Base-by-base conservation (phyloP, 2,888 invertebrate species). In the Onthophagus sagittarius region DNA sequence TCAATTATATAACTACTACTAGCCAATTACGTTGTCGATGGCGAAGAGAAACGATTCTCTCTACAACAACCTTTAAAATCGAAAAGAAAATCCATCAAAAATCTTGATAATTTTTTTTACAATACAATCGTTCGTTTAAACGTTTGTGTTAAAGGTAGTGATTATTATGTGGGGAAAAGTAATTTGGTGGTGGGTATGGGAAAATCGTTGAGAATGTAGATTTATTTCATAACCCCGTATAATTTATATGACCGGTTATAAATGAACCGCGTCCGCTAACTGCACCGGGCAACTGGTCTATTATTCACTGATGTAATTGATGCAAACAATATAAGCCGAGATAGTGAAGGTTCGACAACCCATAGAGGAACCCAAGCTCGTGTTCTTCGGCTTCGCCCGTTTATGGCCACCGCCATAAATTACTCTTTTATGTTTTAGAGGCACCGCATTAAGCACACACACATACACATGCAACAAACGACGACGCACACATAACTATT, bases 271-370 rank as follows among this genome's bases (percentile, higher is more conserved):
- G 32, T 62, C 31, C 23, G 67, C 32, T 72, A 13, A 72, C 65
- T 14, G 63, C 32, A 62, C 67, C 67, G 62, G 23, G 62, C 62
- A 72, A 72, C 67, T 67, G 67, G 62, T 62, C 72, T 72, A 72
- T 72, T 72, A 72, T 32, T 67, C 72, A 72, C 69, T 32, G 14
- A 32, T 64, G 67, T 72, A 72, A 72, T 69, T 67, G 72, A 72
- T 69, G 72, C 72, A 72, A 72, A 72, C 72, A 72, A 72, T 67
- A 67, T 53, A 53, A 53, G 39, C 39, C 39, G 39, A 53, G 39
- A 53, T 53, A 53, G 39, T 53, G 39, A 53, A 53, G 39, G 39
- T 53, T 53, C 39, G 39, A 53, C 39, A 53, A 53, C 39, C 39
- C 39, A 53, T 53, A 53, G 39, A 53, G 39, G 39, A 53, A 53